Evolutionary conservation across 2,888 invertebrate genomes (phyloP).

Genomic region (Drosophila leonis): DNA sequence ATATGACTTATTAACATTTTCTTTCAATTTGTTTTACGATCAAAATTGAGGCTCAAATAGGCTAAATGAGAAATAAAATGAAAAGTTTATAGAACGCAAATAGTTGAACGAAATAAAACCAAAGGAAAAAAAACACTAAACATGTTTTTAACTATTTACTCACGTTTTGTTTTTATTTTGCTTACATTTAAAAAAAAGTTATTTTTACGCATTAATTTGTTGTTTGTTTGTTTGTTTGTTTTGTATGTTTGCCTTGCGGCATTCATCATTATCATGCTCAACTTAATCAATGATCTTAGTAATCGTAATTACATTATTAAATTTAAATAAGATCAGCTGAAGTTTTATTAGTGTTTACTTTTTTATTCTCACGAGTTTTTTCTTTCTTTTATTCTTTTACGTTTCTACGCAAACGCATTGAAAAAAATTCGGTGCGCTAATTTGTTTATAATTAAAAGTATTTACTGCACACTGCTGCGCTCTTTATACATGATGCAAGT

Average conservation of each 20-base stretch:
- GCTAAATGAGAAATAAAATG: constrained; percentile 37
- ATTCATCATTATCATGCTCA: constrained; percentile 63
- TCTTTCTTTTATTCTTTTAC: constrained; percentile 11
- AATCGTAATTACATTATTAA: constrained; percentile 72
- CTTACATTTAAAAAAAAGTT: constrained; percentile 73
- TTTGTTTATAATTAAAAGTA: constrained; percentile 66
- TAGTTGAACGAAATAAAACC: constrained; percentile 19
- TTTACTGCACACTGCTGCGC: constrained; percentile 64
- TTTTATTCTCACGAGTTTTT: constrained; percentile 45
- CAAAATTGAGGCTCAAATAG: constrained; percentile 50
- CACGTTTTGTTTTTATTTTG: constrained; percentile 66
- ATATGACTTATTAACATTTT: constrained; percentile 58
- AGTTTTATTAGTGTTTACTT: constrained; percentile 49
- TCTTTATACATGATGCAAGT: constrained; percentile 69
- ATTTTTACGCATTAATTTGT: constrained; percentile 68
- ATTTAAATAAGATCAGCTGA: constrained; percentile 78
- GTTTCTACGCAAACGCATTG: constrained; percentile 61
- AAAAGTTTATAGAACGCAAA: too few relatives aligned
- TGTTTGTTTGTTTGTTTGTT: constrained; percentile 61
- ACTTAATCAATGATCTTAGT: constrained; percentile 78
- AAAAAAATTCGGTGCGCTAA: constrained; percentile 67
- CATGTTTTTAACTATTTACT: constrained; percentile 68
- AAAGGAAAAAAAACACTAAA: constrained; percentile 47
- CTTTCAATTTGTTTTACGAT: constrained; percentile 22
- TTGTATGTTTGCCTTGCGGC: constrained; percentile 61